Evolutionary conservation across 2,113 vertebrate species (phyloP).

Genomic region (Pelvicachromis taeniatus): DNA sequence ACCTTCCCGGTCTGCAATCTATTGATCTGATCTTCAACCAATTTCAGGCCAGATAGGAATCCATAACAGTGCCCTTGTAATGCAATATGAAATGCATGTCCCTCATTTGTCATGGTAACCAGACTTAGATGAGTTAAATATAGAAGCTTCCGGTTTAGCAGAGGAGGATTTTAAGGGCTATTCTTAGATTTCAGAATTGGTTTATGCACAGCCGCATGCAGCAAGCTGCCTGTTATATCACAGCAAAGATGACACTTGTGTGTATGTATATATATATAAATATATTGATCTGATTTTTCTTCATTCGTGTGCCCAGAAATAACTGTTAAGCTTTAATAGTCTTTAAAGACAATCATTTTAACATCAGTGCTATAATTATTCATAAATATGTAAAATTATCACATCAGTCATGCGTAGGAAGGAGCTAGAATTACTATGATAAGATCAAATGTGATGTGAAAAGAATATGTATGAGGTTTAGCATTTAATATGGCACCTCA

Average conservation of each 20-base stretch:
- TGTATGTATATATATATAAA: neutral
- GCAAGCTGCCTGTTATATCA: constrained; percentile 19
- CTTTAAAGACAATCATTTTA: neutral
- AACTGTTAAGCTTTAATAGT: neutral
- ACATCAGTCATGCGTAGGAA: neutral
- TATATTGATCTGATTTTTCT: neutral
- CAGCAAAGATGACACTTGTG: constrained; percentile 11
- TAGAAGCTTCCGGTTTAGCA: constrained; percentile 62
- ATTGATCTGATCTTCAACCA: constrained; percentile 56
- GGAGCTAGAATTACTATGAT: neutral
- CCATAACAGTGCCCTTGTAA: constrained; percentile 48
- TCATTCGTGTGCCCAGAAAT: neutral
- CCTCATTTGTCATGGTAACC: constrained; percentile 67
- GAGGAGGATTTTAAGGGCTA: constrained; percentile 63
- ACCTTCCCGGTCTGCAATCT: constrained; percentile 10
- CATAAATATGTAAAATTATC: neutral
- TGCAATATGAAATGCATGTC: constrained; percentile 61
- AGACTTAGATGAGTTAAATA: constrained; percentile 69
- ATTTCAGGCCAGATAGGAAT: constrained; percentile 49
- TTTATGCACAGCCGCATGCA: constrained; percentile 35
- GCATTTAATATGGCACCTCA: neutral
- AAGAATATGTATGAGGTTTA: neutral
- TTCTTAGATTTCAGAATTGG: constrained; percentile 60
- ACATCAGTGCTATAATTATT: neutral
- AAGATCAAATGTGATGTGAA: neutral